A percentile compares a stretch with the other conserved stretches of the same genome.
phyloP scores from a whole-genome alignment of 1,140 invertebrate species.

The Platyscapa corneri region DNA sequence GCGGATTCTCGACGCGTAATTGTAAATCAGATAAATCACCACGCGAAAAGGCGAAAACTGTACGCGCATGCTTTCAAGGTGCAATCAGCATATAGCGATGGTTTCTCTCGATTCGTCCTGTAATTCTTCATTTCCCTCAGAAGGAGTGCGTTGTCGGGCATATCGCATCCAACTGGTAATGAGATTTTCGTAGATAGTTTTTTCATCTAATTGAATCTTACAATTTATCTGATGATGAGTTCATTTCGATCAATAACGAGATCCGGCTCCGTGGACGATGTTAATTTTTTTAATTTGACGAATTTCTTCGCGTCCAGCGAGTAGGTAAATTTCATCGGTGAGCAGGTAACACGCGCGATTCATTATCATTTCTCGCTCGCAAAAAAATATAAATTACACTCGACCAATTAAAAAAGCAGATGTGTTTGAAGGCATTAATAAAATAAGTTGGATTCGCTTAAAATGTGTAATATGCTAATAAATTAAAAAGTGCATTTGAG shows the following conservation, averaged over 20 bases:
- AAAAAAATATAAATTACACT: background rate
- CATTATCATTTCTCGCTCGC: background rate
- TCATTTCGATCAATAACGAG: constrained; percentile 40
- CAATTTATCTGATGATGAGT: constrained; percentile 46
- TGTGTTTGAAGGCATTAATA: background rate
- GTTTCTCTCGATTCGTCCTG: constrained; percentile 16
- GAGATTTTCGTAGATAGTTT: constrained; percentile 34
- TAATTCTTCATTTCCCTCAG: background rate
- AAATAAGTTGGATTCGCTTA: background rate
- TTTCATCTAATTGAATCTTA: constrained; percentile 48
- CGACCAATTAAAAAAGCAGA: constrained; percentile 1
- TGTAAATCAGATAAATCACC: constrained; percentile 28
- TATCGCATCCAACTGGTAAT: constrained; percentile 27
- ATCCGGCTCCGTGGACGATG: background rate
- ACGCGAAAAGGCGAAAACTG: constrained; percentile 42
- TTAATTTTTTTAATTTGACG: constrained; percentile 25
- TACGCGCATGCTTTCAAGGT: background rate
- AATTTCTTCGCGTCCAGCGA: background rate
- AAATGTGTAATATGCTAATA: background rate
- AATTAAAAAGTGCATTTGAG: background rate
- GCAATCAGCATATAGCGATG: constrained; percentile 19
- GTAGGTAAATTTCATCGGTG: background rate
- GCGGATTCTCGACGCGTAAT: constrained; percentile 12
- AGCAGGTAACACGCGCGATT: background rate
- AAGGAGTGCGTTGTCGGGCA: no score